Base-by-base conservation (phyloP, 2,797 vertebrate species). In the Clarias laeviceps region DNA sequence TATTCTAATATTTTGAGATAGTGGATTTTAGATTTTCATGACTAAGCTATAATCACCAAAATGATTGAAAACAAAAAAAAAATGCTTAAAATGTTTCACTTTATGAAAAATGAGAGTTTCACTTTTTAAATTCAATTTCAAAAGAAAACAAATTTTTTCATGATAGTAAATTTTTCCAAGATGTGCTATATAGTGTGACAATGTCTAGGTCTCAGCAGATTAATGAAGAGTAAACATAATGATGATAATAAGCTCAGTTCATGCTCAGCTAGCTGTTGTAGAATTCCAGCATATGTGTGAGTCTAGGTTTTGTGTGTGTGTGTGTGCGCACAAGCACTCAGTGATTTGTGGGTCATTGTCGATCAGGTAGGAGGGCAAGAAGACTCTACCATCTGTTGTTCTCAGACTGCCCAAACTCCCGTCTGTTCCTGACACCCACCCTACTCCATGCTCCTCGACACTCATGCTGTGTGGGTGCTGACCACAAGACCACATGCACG, bases 361-460 rank as follows among this genome's bases (percentile, higher is more conserved):
- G 84, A 85, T 80, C 87, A 89, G 89, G 87, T 91, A 85, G 87
- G 88, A 89, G 88, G 80, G 76, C 86, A 74, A 78, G 84, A 83
- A 79, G 68, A 45, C 78, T 87, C 82, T 65, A 45, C 87, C 69
- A 84, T 87, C 87, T 88, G 88, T 74, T 74, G 80, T 84, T 85
- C 29, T 86, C 80, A 85, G 79, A 77, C 80, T 80, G 87, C 87
- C 88, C 37, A 68, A 64, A 61, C 73, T 85, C 80, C 82, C 87
- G 85, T 87, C 88, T 89, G 88, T 74, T 81, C 22, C 62, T 66
- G 80, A 85, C 86, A 82, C 88, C 89, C 89, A 89, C 89, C 4
- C 83, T 70, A 62, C 84, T 84, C 50, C 57, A 50, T 57, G 50
- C 59, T 66, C 69, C 56, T 40, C n/a, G 80, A 37, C 57, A n/a